phyloP scores from a whole-genome alignment of 2,888 invertebrate genomes.

The Hydriomena furcata region DNA sequence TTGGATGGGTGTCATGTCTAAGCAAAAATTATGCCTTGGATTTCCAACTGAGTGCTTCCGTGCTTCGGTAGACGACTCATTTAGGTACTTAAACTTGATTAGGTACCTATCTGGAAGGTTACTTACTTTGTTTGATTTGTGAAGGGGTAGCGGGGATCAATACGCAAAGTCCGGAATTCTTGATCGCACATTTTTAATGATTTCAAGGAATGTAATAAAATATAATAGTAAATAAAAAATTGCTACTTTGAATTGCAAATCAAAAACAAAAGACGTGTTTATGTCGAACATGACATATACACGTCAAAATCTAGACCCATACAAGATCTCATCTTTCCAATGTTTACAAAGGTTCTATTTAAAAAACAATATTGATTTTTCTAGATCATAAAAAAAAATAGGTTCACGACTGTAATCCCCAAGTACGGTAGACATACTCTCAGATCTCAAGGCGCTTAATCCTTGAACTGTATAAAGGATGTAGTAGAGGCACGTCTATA shows the following conservation, averaged over 20 bases:
- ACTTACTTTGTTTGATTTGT: constrained; percentile 70
- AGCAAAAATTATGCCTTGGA: no score
- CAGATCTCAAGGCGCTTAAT: no score
- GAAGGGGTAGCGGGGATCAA: constrained; percentile 74
- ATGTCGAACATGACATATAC: not conserved
- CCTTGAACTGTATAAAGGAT: no score
- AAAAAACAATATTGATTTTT: not conserved
- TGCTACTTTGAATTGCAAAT: not conserved
- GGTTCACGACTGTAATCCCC: no score
- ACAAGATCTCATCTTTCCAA: not conserved
- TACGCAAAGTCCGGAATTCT: constrained; percentile 68
- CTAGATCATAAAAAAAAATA: no score
- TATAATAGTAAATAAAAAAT: constrained; percentile 6
- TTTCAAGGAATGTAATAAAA: constrained; percentile 17
- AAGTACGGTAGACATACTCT: no score
- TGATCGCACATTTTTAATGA: constrained; percentile 66
- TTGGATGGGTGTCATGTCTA: no score
- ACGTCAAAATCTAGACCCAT: constrained; percentile 9
- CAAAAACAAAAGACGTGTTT: constrained; percentile 14
- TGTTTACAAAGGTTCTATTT: constrained; percentile 6
- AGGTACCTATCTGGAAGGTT: not conserved
- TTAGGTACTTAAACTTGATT: not conserved
- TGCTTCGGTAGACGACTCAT: no score
- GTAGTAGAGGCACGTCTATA: no score
- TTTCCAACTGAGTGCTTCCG: no score